phyloP scores from a whole-genome alignment of 37 sponge, comb jelly and placozoan genomes.

The Geodia barretti region DNA sequence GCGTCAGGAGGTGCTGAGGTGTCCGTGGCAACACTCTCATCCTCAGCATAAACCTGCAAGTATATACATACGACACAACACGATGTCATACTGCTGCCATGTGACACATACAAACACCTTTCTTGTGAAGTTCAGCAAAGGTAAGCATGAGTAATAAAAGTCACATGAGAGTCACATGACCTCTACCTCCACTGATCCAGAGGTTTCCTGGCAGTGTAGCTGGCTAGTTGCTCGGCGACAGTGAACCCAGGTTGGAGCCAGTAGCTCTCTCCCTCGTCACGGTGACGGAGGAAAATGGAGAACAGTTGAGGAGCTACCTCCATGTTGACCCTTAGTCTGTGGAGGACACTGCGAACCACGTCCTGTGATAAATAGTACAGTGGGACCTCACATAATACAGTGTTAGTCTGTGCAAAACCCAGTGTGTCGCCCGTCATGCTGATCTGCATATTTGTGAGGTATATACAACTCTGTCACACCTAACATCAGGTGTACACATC shows the following conservation, averaged over 20 bases:
- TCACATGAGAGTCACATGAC: too few species aligned
- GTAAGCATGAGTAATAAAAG: too few species aligned
- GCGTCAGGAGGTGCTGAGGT: constrained; percentile 63
- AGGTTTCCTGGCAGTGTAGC: background rate
- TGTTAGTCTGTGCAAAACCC: too few species aligned
- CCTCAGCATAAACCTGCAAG: constrained; percentile 45
- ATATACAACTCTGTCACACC: too few species aligned
- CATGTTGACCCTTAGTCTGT: constrained; percentile 63
- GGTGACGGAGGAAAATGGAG: constrained; percentile 48
- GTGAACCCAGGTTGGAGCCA: constrained; percentile 75
- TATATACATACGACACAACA: background rate
- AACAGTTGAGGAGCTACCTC: constrained; percentile 51
- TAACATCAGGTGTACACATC: too few species aligned
- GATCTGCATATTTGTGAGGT: too few species aligned
- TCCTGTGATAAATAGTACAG: constrained; percentile 27
- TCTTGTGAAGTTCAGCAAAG: too few species aligned
- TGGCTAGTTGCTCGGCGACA: background rate
- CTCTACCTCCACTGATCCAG: background rate
- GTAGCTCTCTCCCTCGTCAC: constrained; percentile 48
- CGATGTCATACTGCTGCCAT: background rate
- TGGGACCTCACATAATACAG: background rate
- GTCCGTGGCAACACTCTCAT: constrained; percentile 78
- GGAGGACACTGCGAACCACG: constrained; percentile 52
- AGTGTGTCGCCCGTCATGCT: too few species aligned
- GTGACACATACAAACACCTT: background rate